Base-by-base conservation (phyloP, 2,113 vertebrate species). In the Hucho hucho region DNA sequence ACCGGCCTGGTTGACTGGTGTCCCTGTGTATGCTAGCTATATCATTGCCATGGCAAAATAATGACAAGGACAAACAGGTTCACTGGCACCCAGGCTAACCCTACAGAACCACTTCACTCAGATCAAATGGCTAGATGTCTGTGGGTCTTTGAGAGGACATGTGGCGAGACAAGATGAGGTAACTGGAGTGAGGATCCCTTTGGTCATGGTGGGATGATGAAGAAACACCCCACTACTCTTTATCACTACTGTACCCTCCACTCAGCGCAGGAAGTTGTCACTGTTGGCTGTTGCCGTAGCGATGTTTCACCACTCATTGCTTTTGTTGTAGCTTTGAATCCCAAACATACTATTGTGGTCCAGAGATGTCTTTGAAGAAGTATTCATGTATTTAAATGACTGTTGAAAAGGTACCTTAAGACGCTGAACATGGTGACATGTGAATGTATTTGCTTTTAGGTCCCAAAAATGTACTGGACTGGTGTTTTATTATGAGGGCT, bases 311-410 rank as follows among this genome's bases (percentile, higher is more conserved):
- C 25, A 49, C 37, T 64, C 59, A 14, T n/a, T 22, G 37, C 43
- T 4, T 93, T 49, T 88, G 87, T 71, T 89, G 76, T 28, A 84
- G 68, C 25, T 82, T 43, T 13, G 6, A 26, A 75, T 75, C 16
- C 43, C 72, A 74, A 74, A 49, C 7, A 26, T 18, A 53, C 22
- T 2, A 53, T 47, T 25, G 12, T 26, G 61, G 22, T 64, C 25
- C 63, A 64, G 63, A 64, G 7, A 43, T 9, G 75, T 7, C 22
- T 69, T 14, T 24, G n/a, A 47, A 47, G 32, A 64, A 67, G 26
- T 22, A n/a, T 66, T 3, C 11, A 56, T 26, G 70, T 59, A 37
- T 16, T 32, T 58, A 11, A 14, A 24, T 69, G 20, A 72, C 53
- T 28, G 53, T 59, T 72, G 13, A 16, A 32, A 32, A 29, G 56